Evolutionary conservation across 2,888 invertebrate genomes (phyloP), one percentile per base, ranked within the genome.

Genomic region (Nomada flava): DNA sequence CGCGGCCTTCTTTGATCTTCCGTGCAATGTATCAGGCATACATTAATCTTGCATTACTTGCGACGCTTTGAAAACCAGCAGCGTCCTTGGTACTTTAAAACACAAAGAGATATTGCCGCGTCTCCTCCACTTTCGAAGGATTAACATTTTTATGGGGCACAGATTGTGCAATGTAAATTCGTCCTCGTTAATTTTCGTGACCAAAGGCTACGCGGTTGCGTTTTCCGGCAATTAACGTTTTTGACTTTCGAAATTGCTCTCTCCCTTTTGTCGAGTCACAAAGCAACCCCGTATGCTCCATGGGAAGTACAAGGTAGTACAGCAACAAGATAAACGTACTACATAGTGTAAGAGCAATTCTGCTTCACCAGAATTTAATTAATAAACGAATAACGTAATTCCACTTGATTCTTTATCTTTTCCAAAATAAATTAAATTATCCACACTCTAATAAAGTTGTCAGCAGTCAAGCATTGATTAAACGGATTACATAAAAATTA

Each of bases 11-110:
- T 82, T 82, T 82, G 62, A 82, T 82, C 64, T 59, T 18, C 10
- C 36, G 11, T 20, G 20, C 47, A 20, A 26, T 9, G 36, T 44
- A 36, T 59, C 82, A 42, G 63, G 71, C 67, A 62, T 67, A 47
- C 76, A 82, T 81, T 79, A 79, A 79, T 81, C 69, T 70, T 79
- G 65, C 65, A 79, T 82, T 70, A 52, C 70, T 52, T 44, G 53
- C 70, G 70, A 68, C 20, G 67, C 76, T 82, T 82, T 82, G 67
- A 71, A 57, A 67, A 47, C 42, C 55, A 26, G 53, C 36, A 70
- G 36, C 53, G 42, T 80, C 26, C n/a, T 53, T 50, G 67, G 57
- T 82, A 82, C 76, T 75, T 82, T 82, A 70, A 76, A 60, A 82
- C 70, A 82, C 55, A 81, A 82, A 82, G 67, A 59, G 76, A 71